These are phyloP conservation scores for Nothobranchius furzeri DNA, from an alignment of 2,113 vertebrate species.

Conservation along the genomic window DNA sequence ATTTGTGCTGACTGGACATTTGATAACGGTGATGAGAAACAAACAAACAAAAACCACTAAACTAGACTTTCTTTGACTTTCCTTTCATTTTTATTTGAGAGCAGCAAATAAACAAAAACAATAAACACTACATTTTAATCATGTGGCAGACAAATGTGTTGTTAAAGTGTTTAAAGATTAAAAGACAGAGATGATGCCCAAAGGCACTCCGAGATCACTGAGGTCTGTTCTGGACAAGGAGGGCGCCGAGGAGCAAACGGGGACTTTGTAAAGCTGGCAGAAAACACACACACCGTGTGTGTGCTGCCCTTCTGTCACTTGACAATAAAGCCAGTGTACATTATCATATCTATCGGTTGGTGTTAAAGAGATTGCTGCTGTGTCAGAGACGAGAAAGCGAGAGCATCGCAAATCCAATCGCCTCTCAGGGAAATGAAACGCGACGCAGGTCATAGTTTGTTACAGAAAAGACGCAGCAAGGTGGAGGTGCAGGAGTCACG, in stretches of 20 bases:
- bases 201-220: constrained; percentile 23
- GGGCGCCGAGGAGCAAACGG: constrained; percentile 22
- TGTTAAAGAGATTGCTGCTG: constrained; percentile 73
- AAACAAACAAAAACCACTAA: neutral
- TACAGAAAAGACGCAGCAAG: constrained; percentile 58
- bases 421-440: constrained; percentile 76
- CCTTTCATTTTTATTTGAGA: constrained; percentile 27
- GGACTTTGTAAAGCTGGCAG: constrained; percentile 3
- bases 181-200: constrained; percentile 47
- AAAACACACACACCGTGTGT: constrained; percentile 21
- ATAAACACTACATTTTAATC: constrained; percentile 32
- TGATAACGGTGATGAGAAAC: constrained; percentile 60
- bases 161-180: constrained; percentile 56
- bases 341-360: constrained; percentile 76
- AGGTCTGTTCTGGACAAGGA: constrained; percentile 36
- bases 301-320: constrained; percentile 63
- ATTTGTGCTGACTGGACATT: constrained; percentile 64
- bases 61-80: constrained; percentile 1
- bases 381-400: constrained; percentile 49
- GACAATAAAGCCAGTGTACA: constrained; percentile 73
- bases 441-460: constrained; percentile 65
- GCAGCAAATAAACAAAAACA: constrained; percentile 16
- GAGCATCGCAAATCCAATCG: constrained; percentile 78
- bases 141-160: neutral
- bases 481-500: constrained; percentile 14